phyloP scores from a whole-genome alignment of 2,888 invertebrate genomes.

The Cephus nigrinus region DNA sequence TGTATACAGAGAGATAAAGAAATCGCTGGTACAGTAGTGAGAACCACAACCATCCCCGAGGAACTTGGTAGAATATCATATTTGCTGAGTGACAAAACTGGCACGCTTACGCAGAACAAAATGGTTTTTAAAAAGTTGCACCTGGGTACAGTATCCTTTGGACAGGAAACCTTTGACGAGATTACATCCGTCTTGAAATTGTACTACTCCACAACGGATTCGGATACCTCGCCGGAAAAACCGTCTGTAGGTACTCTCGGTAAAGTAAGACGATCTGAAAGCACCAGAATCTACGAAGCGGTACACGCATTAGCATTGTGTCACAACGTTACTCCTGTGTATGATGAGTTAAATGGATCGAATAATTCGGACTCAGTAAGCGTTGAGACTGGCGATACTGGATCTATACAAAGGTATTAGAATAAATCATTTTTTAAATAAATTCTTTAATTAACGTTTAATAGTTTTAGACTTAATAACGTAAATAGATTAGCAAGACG shows the following conservation, averaged over 20 bases:
- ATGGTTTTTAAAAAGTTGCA: slow-evolving; percentile 98
- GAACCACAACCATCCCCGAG: slow-evolving; percentile 98
- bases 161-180: slow-evolving; percentile 87
- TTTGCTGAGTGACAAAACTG: slow-evolving; percentile 97
- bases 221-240: slow-evolving; percentile 47
- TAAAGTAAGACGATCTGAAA: slow-evolving; percentile 76
- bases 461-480: too few relatives aligned
- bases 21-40: slow-evolving; percentile 93
- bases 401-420: slow-evolving; percentile 60
- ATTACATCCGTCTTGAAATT: slow-evolving; percentile 64
- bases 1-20: slow-evolving; percentile 93
- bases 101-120: slow-evolving; percentile 97
- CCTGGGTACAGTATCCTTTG: slow-evolving; percentile 92
- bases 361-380: slow-evolving; percentile 56
- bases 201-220: slow-evolving; percentile 40
- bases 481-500: not conserved
- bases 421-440: not conserved
- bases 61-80: slow-evolving; percentile 97
- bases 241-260: slow-evolving; percentile 41
- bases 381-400: slow-evolving; percentile 58
- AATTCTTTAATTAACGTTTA: not conserved
- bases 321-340: slow-evolving; percentile 99
- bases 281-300: slow-evolving; percentile 85
- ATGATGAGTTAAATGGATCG: slow-evolving; percentile 71
- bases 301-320: slow-evolving; percentile 96